Evolutionary conservation across 1,140 invertebrate genomes (phyloP).

Genomic region (Eulimnadia texana): DNA sequence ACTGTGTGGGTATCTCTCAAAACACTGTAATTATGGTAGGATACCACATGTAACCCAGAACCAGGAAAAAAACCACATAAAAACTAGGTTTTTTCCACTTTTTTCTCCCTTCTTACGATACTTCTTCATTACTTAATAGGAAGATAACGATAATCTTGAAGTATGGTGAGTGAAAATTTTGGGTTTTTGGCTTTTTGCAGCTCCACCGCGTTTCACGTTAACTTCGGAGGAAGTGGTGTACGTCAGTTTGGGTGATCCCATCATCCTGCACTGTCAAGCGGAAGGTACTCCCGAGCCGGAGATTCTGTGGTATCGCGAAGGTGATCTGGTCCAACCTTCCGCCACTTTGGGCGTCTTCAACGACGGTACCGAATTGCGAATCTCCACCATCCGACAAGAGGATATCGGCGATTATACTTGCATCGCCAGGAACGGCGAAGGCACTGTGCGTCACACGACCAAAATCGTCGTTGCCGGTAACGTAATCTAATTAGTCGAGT

Average conservation of each 20-base stretch:
- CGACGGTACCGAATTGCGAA: conserved; percentile 77
- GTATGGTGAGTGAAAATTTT: no score
- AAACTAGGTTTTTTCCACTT: no score
- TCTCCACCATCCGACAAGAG: conserved; percentile 73
- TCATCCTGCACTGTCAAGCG: conserved; percentile 87
- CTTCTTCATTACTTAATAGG: no score
- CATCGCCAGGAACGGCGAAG: conserved; percentile 84
- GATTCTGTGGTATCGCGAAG: conserved; percentile 70
- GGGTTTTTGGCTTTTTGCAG: no score
- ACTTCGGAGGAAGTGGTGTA: conserved; percentile 87
- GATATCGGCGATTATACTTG: conserved; percentile 93
- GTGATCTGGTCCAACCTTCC: conserved; percentile 70
- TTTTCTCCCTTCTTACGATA: no score
- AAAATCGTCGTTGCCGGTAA: conserved; percentile 87
- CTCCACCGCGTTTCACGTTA: conserved; percentile 78
- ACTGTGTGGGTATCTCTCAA: no score
- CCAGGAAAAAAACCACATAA: no score
- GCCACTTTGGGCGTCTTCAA: conserved; percentile 67
- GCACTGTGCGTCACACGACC: conserved; percentile 82
- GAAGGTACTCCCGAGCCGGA: conserved; percentile 81
- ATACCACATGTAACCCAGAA: no score
- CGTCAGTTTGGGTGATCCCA: conserved; percentile 86
- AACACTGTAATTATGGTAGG: no score
- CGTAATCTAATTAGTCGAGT: conserved; percentile 18
- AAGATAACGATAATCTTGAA: no score